Evolutionary conservation across 1,140 invertebrate species (phyloP).

Genomic region (Bathynomus jamesi): DNA sequence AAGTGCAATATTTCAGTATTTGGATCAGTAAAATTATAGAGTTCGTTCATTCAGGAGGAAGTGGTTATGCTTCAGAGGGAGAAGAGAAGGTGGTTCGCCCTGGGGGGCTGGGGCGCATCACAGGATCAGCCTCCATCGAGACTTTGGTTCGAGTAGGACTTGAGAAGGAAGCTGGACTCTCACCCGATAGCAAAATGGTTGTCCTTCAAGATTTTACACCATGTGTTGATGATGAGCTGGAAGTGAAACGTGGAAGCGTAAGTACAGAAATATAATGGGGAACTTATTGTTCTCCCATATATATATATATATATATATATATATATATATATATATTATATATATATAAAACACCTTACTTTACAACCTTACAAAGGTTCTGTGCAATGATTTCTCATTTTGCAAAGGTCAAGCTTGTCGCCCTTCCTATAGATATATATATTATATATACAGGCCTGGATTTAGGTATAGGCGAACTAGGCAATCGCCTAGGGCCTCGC

Average conservation of each 20-base stretch:
- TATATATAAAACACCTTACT: background rate
- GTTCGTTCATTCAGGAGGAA: constrained; percentile 16
- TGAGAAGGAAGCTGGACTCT: constrained; percentile 64
- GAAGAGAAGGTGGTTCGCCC: constrained; percentile 63
- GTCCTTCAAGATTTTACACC: constrained; percentile 90
- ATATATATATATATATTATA: constrained; percentile 1
- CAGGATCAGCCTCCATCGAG: constrained; percentile 88
- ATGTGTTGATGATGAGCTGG: constrained; percentile 87
- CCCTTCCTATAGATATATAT: too few relatives aligned
- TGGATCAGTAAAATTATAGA: too few relatives aligned
- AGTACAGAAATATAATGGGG: constrained; percentile 22
- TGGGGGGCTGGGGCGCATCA: constrained; percentile 73
- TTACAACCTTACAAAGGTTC: too few relatives aligned
- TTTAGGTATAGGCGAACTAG: too few relatives aligned
- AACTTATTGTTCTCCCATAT: background rate
- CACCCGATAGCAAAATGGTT: constrained; percentile 89
- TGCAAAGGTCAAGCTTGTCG: too few relatives aligned
- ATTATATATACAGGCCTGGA: too few relatives aligned
- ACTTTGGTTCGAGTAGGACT: constrained; percentile 87
- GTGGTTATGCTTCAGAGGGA: constrained; percentile 50
- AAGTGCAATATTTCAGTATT: too few relatives aligned
- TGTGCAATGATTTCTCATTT: too few relatives aligned
- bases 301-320: background rate
- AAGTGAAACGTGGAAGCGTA: constrained; percentile 63
- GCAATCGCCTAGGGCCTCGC: too few relatives aligned